Percentiles rank a stretch among this genome's conserved stretches.
Conservation (phyloP, 1,140 invertebrate genomes). For the Zophobas atratus region DNA sequence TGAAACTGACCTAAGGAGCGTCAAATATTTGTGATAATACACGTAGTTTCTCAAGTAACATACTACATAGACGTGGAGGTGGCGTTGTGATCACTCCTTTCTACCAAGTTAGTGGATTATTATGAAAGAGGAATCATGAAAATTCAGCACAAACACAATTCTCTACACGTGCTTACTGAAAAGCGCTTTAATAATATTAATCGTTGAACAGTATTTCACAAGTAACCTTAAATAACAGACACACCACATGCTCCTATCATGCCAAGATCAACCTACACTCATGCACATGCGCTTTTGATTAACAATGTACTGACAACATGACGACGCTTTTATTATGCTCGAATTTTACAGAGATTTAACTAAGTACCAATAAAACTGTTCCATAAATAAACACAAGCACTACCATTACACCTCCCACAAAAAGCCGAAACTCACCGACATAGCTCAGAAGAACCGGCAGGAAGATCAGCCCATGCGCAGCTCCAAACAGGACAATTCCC, state of each 20-base stretch:
- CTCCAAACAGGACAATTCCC: conserved; percentile 95
- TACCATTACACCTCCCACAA: conserved; percentile 12
- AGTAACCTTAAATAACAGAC: no score
- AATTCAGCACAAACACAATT: no score
- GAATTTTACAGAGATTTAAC: conserved; percentile 6
- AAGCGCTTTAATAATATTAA: no score
- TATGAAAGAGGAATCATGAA: no score
- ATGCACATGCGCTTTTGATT: not conserved
- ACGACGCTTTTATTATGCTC: conserved; percentile 3
- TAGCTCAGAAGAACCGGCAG: conserved; percentile 96
- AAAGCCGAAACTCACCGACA: conserved; percentile 82
- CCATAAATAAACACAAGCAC: conserved; percentile 32
- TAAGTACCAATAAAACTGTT: conserved; percentile 1
- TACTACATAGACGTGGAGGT: not conserved
- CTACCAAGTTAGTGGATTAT: no score
- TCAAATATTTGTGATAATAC: no score
- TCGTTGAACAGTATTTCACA: no score
- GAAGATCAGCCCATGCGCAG: conserved; percentile 97
- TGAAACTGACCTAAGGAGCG: not conserved
- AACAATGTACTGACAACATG: not conserved
- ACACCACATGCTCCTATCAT: not conserved
- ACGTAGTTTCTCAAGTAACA: no score
- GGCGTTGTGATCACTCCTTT: not conserved
- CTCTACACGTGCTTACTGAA: no score
- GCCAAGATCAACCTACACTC: not conserved